phyloP scores from a whole-genome alignment of 2,113 vertebrate species.

The Lichenostomus cassidix region DNA sequence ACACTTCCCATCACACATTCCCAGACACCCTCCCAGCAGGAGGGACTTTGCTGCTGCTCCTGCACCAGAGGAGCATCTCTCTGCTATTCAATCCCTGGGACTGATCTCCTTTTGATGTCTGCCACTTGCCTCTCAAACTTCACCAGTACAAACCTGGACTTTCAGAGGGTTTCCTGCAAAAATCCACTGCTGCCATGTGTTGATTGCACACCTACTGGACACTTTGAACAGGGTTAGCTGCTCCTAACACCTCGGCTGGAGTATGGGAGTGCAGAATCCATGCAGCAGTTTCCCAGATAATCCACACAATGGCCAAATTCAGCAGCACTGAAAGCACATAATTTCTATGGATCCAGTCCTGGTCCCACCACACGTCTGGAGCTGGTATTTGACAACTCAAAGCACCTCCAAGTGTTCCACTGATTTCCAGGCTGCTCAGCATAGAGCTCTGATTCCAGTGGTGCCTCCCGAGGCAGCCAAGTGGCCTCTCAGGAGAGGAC shows the following conservation, averaged over 20 bases:
- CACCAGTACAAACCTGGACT: rapidly evolving
- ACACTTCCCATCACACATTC: not conserved
- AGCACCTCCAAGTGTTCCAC: not conserved
- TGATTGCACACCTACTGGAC: not conserved
- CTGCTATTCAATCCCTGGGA: not conserved
- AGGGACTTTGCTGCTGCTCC: not conserved
- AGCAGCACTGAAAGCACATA: not conserved
- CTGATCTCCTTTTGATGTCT: not conserved
- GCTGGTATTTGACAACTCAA: not conserved
- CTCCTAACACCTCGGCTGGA: not conserved
- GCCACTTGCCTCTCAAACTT: not conserved
- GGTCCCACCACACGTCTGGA: not conserved
- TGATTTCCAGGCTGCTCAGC: not conserved
- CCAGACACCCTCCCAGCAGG: not conserved
- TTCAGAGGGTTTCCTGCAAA: not conserved
- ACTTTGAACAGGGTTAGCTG: not conserved
- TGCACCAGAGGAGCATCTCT: not conserved
- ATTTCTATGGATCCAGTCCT: not conserved
- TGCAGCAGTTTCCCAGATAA: not conserved
- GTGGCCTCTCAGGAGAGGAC: not conserved
- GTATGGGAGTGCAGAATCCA: rapidly evolving
- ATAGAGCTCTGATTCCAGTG: rapidly evolving
- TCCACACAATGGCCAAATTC: not conserved
- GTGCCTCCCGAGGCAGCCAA: not conserved
- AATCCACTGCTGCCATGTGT: not conserved